phyloP scores from a whole-genome alignment of 2,888 invertebrate species.

The Thera obeliscata region DNA sequence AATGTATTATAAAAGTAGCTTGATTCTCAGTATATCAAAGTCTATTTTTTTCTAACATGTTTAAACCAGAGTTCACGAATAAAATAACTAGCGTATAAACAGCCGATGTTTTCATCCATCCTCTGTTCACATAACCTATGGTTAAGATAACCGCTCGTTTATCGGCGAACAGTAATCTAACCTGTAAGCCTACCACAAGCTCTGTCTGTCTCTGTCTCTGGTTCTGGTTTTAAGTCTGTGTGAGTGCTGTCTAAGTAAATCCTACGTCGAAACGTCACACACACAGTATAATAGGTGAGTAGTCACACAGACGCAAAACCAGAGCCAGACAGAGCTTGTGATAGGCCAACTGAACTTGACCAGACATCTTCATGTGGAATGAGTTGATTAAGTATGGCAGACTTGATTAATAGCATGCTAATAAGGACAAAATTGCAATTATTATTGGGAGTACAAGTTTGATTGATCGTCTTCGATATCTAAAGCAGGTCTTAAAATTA shows the following conservation, averaged over 20 bases:
- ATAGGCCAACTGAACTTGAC: conserved; percentile 8
- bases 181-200: too few relatives aligned
- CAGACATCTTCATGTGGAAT: conserved; percentile 31
- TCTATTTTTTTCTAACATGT: background rate
- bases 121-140: background rate
- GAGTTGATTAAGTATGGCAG: conserved; percentile 51
- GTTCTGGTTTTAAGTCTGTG: too few relatives aligned
- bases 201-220: too few relatives aligned
- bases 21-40: background rate
- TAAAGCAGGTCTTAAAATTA: conserved; percentile 16
- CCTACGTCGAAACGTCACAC: too few relatives aligned
- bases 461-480: conserved; percentile 36
- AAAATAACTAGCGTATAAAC: background rate
- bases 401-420: conserved; percentile 52
- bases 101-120: background rate
- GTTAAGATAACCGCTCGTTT: conserved; percentile 5
- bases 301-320: too few relatives aligned
- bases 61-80: background rate
- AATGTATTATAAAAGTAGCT: too few relatives aligned
- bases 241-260: too few relatives aligned
- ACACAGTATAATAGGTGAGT: too few relatives aligned
- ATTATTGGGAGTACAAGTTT: conserved; percentile 38
- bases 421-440: conserved; percentile 51
- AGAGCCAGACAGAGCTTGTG: too few relatives aligned
- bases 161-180: background rate